Evolutionary conservation across 2,797 vertebrate genomes (phyloP).

Genomic region (Miichthys miiuy): DNA sequence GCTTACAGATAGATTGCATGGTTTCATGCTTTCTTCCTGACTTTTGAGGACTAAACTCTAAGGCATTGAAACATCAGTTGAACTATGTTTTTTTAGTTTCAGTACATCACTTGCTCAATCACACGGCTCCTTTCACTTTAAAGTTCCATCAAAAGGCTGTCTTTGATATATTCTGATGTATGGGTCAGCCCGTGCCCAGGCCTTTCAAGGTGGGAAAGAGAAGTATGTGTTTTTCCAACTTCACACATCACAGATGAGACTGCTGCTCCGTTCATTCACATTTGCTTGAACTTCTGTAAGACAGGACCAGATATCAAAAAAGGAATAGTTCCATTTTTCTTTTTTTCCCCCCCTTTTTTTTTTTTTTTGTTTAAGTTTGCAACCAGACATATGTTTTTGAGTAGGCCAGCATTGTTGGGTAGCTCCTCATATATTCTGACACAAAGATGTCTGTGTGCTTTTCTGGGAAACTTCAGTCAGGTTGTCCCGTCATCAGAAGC

Average conservation of each 20-base stretch:
- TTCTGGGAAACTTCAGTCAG: constrained; percentile 52
- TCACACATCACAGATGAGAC: constrained; percentile 71
- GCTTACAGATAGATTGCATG: constrained; percentile 57
- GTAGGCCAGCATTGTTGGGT: constrained; percentile 28
- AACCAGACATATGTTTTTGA: constrained; percentile 54
- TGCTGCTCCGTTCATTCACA: constrained; percentile 63
- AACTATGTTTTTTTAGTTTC: constrained; percentile 71
- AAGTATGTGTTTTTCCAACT: constrained; percentile 75
- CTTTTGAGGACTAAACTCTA: constrained; percentile 75
- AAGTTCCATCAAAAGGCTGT: constrained; percentile 79
- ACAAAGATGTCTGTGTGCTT: constrained; percentile 51
- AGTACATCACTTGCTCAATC: constrained; percentile 75
- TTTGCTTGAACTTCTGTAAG: constrained; percentile 70
- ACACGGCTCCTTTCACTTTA: constrained; percentile 75
- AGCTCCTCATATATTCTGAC: constrained; percentile 41
- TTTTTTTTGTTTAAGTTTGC: constrained; percentile 22
- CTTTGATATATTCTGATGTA: constrained; percentile 79
- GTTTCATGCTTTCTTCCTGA: constrained; percentile 45
- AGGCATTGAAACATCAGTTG: constrained; percentile 74
- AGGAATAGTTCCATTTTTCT: constrained; percentile 41
- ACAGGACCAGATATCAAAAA: constrained; percentile 63
- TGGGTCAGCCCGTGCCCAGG: constrained; percentile 69
- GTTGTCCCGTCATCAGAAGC: constrained; percentile 37
- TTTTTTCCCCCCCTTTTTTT: neutral
- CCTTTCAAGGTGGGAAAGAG: constrained; percentile 79